Evolutionary conservation across 2,113 vertebrate species (phyloP).

Genomic region (Scatophagus argus): DNA sequence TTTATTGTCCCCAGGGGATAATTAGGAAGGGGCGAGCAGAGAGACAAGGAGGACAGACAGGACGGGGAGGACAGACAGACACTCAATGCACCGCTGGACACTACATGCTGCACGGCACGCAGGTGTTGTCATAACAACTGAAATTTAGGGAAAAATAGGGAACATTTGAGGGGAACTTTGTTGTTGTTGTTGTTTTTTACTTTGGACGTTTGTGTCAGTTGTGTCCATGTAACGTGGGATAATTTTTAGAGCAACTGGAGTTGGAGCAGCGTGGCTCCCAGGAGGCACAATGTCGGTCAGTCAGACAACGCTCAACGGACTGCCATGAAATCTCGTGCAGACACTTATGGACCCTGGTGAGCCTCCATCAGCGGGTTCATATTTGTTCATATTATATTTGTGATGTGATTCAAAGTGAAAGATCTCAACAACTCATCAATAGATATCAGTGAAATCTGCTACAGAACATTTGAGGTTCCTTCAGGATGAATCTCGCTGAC

Average conservation of each 20-base stretch:
- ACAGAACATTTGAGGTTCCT: background rate
- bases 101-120: background rate
- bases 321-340: background rate
- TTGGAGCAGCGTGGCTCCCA: too few relatives aligned
- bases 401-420: background rate
- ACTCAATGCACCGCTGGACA: slow-evolving; percentile 6
- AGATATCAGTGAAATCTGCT: too few relatives aligned
- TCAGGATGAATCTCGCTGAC: background rate
- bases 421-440: background rate
- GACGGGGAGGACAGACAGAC: slow-evolving; percentile 5
- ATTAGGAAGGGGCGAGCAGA: slow-evolving; percentile 50
- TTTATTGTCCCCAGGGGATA: slow-evolving; percentile 51
- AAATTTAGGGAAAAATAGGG: slow-evolving; percentile 2
- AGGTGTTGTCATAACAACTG: slow-evolving; percentile 52
- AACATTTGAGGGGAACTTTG: background rate
- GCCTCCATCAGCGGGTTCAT: too few relatives aligned
- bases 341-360: background rate
- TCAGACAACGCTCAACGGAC: background rate
- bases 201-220: background rate
- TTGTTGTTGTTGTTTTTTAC: too few relatives aligned
- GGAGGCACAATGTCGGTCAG: background rate
- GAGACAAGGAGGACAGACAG: slow-evolving; percentile 8
- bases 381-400: too few relatives aligned
- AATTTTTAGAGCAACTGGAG: too few relatives aligned
- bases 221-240: background rate